Conservation (phyloP, 2,113 vertebrate species). For the Melanerpes aurifrons region DNA sequence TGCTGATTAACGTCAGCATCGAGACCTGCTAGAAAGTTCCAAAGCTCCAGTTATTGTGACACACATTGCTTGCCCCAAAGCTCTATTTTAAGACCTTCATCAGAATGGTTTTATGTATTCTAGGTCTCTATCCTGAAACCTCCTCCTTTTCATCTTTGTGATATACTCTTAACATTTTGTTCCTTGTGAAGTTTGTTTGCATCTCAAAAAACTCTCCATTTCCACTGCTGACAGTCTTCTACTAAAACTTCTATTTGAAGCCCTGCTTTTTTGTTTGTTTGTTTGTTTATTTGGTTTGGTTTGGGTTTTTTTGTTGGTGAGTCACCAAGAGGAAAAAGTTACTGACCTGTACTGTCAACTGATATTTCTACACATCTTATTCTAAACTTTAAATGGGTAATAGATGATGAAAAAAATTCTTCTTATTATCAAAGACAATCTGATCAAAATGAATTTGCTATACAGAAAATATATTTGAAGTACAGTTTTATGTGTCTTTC, state of each 20-base stretch:
- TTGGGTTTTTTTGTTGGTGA: not conserved
- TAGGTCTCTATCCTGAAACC: not conserved
- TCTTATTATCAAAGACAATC: not conserved
- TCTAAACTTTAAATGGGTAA: not conserved
- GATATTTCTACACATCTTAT: not conserved
- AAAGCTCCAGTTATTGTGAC: not conserved
- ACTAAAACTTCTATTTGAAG: not conserved
- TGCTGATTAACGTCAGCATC: not conserved
- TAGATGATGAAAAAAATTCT: not conserved
- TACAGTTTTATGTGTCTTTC: not conserved
- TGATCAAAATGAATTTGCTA: not conserved
- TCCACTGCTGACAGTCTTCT: not conserved
- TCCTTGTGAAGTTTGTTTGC: not conserved
- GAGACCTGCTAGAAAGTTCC: not conserved
- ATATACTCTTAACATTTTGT: not conserved
- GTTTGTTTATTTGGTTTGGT: not conserved
- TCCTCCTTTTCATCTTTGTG: not conserved
- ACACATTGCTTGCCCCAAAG: not conserved
- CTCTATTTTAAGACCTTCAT: not conserved
- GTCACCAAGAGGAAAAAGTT: not conserved
- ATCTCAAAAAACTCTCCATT: not conserved
- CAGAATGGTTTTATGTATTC: not conserved
- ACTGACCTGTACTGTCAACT: not conserved
- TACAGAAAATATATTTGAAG: not conserved
- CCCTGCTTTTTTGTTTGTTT: not conserved